Evolutionary conservation across 2,113 vertebrate species (phyloP).

Genomic region (Bombycilla garrulus): DNA sequence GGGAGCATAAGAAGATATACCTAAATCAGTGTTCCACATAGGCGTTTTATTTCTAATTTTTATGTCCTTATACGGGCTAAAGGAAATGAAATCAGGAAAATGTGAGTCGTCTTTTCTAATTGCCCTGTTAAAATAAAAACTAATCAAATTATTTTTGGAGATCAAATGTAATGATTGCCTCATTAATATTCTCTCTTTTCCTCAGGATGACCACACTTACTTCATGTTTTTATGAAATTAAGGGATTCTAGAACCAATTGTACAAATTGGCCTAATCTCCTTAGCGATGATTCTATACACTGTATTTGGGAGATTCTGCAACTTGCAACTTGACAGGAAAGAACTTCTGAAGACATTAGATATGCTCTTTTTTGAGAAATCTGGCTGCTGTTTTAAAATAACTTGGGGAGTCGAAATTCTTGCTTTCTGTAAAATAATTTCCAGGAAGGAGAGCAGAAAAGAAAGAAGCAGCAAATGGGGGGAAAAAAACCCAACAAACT

Average conservation of each 20-base stretch:
- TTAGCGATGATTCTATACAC: not conserved
- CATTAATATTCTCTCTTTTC: constrained; percentile 23
- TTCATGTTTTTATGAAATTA: constrained; percentile 6
- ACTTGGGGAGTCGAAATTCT: not conserved
- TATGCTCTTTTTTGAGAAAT: not conserved
- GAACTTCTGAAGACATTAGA: not conserved
- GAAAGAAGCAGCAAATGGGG: not conserved
- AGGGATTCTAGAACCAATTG: not conserved
- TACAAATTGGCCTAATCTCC: not conserved
- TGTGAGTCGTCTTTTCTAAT: not conserved
- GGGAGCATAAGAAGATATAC: not conserved
- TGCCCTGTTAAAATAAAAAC: constrained; percentile 30
- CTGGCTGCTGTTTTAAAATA: not conserved
- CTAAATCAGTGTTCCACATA: constrained; percentile 13
- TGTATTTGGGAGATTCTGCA: not conserved
- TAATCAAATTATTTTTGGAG: constrained; percentile 31
- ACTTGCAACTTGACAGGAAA: not conserved
- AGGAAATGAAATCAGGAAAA: constrained; percentile 26
- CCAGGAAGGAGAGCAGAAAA: not conserved
- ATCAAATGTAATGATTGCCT: not conserved
- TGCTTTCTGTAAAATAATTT: not conserved
- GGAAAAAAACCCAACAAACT: rapidly evolving
- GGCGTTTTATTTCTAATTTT: constrained; percentile 26
- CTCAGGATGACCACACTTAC: not conserved
- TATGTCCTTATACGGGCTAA: not conserved